These are phyloP conservation scores for Coptodon bakossiorum DNA, from an alignment of 2,113 vertebrate species.

Conservation along the genomic window DNA sequence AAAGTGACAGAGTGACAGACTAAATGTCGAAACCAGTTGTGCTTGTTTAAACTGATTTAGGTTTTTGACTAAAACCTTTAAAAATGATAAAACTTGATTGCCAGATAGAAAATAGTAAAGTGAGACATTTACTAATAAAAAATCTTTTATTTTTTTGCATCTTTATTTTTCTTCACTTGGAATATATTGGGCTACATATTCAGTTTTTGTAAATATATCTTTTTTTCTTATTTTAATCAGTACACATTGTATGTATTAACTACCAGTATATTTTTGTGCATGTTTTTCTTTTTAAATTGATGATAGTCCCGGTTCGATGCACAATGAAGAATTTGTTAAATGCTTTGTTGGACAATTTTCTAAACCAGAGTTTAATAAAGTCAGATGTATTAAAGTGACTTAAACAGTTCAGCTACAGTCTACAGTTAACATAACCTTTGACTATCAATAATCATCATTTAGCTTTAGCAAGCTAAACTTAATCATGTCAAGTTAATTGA, in stretches of 20 bases:
- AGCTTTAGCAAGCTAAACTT: background rate
- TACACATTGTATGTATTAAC: background rate
- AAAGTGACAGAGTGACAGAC: no score
- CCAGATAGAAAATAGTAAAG: background rate
- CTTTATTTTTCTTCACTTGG: background rate
- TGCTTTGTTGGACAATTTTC: background rate
- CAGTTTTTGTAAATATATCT: background rate
- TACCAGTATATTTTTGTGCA: background rate
- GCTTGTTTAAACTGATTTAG: background rate
- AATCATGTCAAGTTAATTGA: background rate
- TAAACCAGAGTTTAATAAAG: background rate
- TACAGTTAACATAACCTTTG: background rate
- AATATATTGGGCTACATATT: background rate
- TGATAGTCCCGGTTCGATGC: rapidly evolving
- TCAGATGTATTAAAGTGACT: background rate
- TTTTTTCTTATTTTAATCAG: background rate
- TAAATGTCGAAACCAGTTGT: background rate
- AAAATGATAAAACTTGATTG: background rate
- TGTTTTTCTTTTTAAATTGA: background rate
- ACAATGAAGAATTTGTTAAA: background rate
- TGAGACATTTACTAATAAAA: background rate
- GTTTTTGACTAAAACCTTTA: background rate
- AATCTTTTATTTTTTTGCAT: background rate
- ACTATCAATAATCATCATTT: background rate
- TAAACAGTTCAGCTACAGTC: background rate